A percentile compares a stretch with the other conserved stretches of the same genome.
These are phyloP conservation scores for Laticauda laticaudata DNA, from an alignment of 2,113 vertebrate genomes.

Conservation along the genomic window DNA sequence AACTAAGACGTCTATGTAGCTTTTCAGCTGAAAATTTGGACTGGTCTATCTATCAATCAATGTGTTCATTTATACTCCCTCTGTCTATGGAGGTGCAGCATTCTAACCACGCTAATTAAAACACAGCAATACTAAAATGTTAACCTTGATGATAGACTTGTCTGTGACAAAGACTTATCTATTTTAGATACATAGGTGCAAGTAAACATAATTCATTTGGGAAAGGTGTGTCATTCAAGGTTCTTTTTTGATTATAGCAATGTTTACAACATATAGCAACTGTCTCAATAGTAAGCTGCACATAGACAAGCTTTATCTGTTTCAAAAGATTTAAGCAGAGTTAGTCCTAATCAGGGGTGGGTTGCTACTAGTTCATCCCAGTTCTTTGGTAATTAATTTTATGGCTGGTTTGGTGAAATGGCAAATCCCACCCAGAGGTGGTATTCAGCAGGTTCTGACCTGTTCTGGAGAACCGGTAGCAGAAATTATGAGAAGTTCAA, in stretches of 20 bases:
- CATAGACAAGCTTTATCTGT: not conserved
- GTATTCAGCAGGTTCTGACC: no score
- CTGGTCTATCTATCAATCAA: not conserved
- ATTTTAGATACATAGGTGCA: not conserved
- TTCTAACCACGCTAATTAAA: not conserved
- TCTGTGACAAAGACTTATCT: not conserved
- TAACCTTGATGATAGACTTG: not conserved
- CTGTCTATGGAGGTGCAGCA: not conserved
- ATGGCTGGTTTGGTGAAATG: no score
- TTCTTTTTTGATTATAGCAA: not conserved
- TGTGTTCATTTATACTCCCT: not conserved
- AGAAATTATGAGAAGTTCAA: no score
- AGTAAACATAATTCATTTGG: not conserved
- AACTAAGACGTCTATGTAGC: not conserved
- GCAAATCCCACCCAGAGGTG: no score
- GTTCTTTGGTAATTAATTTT: no score
- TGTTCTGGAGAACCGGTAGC: no score
- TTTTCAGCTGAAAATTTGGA: not conserved
- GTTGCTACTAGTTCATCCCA: no score
- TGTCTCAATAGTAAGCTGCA: not conserved
- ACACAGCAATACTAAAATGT: not conserved
- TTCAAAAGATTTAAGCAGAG: not conserved
- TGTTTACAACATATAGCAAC: not conserved
- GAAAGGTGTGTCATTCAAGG: not conserved
- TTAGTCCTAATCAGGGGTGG: not conserved